Evolutionary conservation across 2,113 vertebrate species (phyloP), one percentile per base, ranked within the genome.

Genomic region (Chiloscyllium plagiosum): DNA sequence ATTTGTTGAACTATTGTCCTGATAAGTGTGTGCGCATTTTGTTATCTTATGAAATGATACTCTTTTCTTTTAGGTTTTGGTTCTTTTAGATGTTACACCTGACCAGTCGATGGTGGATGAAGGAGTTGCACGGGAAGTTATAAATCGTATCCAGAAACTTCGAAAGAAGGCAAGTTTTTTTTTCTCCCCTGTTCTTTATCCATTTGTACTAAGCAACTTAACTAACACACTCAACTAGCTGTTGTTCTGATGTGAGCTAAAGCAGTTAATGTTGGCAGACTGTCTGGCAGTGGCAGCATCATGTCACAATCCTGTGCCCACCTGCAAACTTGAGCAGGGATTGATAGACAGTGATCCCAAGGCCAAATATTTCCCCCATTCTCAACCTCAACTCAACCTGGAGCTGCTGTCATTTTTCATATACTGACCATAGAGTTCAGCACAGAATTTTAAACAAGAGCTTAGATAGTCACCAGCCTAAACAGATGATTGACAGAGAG

Each of bases 111-210:
- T 99, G 99, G 96, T 99, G 94, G 98, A 99, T 96, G 99, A 99
- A 97, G 99, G 99, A 1, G 98, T 99, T 96, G 99, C 99, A 92
- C 97, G 99, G 68, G 99, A 99, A 94, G 99, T 99, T 96, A 99
- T 99, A 96, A 99, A 99, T 97, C 99, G 99, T 96, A 99, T 99
- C 96, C 99, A 99, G 98, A 99, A 99, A 96, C 98, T 99, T 95
- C 98, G 99, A 70, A 99, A 99, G 97, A 99, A 99, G 99, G 99
- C 99, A 85, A 96, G 97, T 70, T 47, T 20, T 8, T 19, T 85
- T n/a, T 42, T 19, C 26, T 17, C 76, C 42, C 47, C 78, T 95
- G 20, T 68, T 65, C 20, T 89, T 66, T 22, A 17, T 68, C 89
- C 80, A 68, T 24, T 15, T 24, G 2, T 65, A 66, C 86, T 78